These are phyloP conservation scores for Drosophila phalerata DNA, from an alignment of 2,888 invertebrate species.

Conservation along the genomic window DNA sequence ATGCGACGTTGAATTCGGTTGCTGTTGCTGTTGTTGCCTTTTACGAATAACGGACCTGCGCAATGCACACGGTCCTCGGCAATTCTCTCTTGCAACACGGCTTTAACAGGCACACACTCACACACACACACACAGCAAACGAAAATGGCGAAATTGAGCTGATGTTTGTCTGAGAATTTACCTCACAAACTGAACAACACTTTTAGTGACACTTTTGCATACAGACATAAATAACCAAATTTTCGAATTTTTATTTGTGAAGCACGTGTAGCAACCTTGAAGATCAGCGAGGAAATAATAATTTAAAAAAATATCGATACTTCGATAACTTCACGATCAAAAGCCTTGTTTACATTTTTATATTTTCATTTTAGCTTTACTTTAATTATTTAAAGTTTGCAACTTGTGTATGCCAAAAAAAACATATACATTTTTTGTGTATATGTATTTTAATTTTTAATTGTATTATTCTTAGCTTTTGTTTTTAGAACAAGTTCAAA, in stretches of 20 bases:
- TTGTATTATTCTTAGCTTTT: too few species aligned
- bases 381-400: too few species aligned
- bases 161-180: not conserved
- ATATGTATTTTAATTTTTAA: too few species aligned
- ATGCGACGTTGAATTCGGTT: conserved; percentile 14
- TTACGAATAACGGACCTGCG: conserved; percentile 45
- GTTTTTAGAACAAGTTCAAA: too few species aligned
- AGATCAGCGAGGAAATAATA: not conserved
- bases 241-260: not conserved
- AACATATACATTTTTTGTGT: too few species aligned
- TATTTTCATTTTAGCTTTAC: not conserved
- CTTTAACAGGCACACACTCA: not conserved
- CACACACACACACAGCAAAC: conserved; percentile 9
- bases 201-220: not conserved
- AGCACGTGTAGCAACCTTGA: not conserved
- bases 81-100: conserved; percentile 25
- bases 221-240: too few species aligned
- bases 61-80: conserved; percentile 23
- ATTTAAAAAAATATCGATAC: not conserved
- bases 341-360: conserved; percentile 15
- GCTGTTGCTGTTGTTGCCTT: conserved; percentile 31
- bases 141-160: not conserved
- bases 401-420: too few species aligned
- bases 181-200: not conserved
- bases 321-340: conserved; percentile 3